phyloP scores from a whole-genome alignment of 2,888 invertebrate species.

The Tetramorium bicarinatum region DNA sequence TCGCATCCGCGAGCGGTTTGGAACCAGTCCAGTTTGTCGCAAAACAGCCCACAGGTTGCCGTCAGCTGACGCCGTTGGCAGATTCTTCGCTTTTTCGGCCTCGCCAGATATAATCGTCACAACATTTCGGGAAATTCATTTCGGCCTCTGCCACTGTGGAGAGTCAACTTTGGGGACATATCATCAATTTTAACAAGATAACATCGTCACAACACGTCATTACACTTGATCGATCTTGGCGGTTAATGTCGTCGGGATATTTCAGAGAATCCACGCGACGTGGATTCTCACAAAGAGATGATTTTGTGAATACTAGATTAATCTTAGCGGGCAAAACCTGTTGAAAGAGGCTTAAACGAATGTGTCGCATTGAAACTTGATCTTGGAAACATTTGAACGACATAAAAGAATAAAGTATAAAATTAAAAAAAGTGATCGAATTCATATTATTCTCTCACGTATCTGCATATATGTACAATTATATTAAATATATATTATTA shows the following conservation, averaged over 20 bases:
- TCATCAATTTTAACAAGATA: background rate
- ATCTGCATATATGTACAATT: background rate
- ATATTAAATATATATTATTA: background rate
- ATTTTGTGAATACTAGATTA: background rate
- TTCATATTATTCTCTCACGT: background rate
- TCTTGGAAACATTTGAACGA: background rate
- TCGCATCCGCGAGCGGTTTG: slow-evolving; percentile 45
- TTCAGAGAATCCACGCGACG: background rate
- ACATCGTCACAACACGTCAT: slow-evolving; percentile 10
- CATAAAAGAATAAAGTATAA: background rate
- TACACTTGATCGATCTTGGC: background rate
- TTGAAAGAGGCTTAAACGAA: background rate
- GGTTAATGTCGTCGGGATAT: background rate
- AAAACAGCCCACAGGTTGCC: slow-evolving; percentile 57
- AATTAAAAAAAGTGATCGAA: background rate
- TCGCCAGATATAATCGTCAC: slow-evolving; percentile 24
- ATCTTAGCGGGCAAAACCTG: background rate
- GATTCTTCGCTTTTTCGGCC: slow-evolving; percentile 17
- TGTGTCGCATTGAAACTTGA: background rate
- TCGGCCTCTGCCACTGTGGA: background rate
- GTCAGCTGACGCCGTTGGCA: slow-evolving; percentile 59
- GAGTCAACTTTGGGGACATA: background rate
- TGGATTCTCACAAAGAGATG: background rate
- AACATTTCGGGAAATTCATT: slow-evolving; percentile 26
- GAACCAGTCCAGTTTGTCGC: slow-evolving; percentile 59